phyloP scores from a whole-genome alignment of 2,113 vertebrate species.

The Toxotes jaculatrix region DNA sequence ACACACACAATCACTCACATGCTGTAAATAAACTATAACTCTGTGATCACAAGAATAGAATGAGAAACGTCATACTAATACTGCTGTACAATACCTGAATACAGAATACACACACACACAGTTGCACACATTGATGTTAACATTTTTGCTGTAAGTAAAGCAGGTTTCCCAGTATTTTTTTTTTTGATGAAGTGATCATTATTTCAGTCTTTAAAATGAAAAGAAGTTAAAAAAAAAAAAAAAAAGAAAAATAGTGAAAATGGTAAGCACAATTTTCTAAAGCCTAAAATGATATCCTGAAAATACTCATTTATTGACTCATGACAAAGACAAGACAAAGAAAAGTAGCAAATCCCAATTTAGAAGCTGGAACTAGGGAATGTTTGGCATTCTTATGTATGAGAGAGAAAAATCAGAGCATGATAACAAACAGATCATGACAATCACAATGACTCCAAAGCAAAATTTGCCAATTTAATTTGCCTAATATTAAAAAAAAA shows the following conservation, averaged over 20 bases:
- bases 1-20: not conserved
- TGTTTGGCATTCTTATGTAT: not conserved
- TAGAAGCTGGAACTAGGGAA: not conserved
- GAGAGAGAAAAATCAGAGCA: not conserved
- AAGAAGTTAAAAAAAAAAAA: no score
- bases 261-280: not conserved
- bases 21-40: conserved; percentile 37
- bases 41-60: not conserved
- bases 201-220: not conserved
- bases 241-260: not conserved
- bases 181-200: not conserved
- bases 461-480: not conserved
- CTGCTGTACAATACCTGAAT: not conserved
- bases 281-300: not conserved
- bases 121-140: not conserved
- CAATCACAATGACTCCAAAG: not conserved
- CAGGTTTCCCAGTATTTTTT: not conserved
- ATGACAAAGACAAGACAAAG: not conserved
- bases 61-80: not conserved
- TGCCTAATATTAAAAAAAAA: no score
- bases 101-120: not conserved
- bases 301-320: no score
- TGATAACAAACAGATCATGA: not conserved
- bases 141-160: not conserved
- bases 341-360: not conserved